Evolutionary conservation across 2,888 invertebrate species (phyloP).

Genomic region (Diplazon laetatorius): DNA sequence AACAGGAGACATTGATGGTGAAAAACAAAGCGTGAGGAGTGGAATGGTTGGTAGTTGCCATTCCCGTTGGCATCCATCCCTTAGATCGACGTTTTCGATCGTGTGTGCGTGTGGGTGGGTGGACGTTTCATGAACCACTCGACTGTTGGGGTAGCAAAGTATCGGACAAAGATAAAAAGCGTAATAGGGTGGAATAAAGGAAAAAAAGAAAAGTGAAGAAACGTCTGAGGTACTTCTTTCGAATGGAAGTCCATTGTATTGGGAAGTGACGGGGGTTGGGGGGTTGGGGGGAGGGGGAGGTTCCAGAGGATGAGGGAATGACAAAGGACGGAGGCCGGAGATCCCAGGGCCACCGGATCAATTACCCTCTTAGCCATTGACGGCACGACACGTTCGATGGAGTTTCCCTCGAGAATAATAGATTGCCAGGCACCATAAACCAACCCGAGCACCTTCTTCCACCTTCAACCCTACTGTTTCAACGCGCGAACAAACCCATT

Average conservation of each 20-base stretch:
- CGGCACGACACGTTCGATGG: slow-evolving; percentile 46
- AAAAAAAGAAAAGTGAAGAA: slow-evolving; percentile 13
- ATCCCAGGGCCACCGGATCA: slow-evolving; percentile 46
- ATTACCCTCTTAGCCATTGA: slow-evolving; percentile 59
- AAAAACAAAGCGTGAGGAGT: neutral
- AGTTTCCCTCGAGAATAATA: slow-evolving; percentile 37
- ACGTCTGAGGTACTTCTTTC: slow-evolving; percentile 44
- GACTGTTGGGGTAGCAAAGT: slow-evolving; percentile 31
- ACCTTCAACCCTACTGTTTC: too few relatives aligned
- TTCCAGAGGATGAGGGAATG: neutral
- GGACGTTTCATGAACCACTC: too few relatives aligned
- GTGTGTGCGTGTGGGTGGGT: neutral
- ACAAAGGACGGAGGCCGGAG: neutral
- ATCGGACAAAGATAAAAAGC: slow-evolving; percentile 43
- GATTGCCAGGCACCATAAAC: slow-evolving; percentile 14
- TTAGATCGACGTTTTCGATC: neutral
- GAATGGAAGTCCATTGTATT: slow-evolving; percentile 50
- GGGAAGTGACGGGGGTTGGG: slow-evolving; percentile 26
- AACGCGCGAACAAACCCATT: too few relatives aligned
- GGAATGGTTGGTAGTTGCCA: neutral
- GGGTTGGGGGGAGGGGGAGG: slow-evolving; percentile 10
- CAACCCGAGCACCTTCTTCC: too few relatives aligned
- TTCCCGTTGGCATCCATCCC: slow-evolving; percentile 2
- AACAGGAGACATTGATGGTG: neutral
- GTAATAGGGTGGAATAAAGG: slow-evolving; percentile 34